Percentiles rank a stretch among this genome's conserved stretches.
These are phyloP conservation scores for Xyrauchen texanus DNA, from an alignment of 2,113 vertebrate species.

Conservation along the genomic window DNA sequence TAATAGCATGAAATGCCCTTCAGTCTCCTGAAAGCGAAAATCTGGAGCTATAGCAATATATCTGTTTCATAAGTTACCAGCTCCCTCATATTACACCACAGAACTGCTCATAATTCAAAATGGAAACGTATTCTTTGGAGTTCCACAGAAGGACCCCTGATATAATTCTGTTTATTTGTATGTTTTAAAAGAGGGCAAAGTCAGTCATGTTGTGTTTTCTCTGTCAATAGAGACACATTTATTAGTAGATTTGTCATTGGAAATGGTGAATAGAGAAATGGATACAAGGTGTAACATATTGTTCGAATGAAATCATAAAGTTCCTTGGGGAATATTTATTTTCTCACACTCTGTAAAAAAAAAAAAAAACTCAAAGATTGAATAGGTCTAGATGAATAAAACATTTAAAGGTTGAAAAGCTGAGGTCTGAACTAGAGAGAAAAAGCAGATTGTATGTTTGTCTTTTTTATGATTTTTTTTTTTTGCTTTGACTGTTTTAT, in stretches of 20 bases:
- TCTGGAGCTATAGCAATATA: constrained; percentile 43
- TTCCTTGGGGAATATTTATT: constrained; percentile 1
- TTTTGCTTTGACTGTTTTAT: not conserved
- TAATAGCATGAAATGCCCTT: constrained; percentile 61
- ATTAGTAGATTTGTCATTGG: constrained; percentile 26
- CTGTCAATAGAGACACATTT: constrained; percentile 16
- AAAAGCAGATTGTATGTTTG: not conserved
- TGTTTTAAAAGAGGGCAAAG: constrained; percentile 29
- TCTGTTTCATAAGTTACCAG: constrained; percentile 52
- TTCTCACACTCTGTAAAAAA: not conserved
- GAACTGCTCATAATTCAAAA: constrained; percentile 44
- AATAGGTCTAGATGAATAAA: constrained; percentile 17
- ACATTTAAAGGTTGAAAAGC: not conserved
- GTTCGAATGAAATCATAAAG: constrained; percentile 20
- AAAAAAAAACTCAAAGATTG: constrained; percentile 1
- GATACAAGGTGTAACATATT: constrained; percentile 17
- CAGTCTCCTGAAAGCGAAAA: constrained; percentile 45
- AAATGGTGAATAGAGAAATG: constrained; percentile 22
- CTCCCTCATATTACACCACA: constrained; percentile 44
- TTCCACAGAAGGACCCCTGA: constrained; percentile 2
- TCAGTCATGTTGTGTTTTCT: constrained; percentile 24
- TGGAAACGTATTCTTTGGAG: constrained; percentile 34
- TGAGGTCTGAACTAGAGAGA: not conserved
- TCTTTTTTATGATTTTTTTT: not conserved
- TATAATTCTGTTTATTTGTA: constrained; percentile 42